phyloP scores from a whole-genome alignment of 2,888 invertebrate genomes.

The Yponomeuta plumbellus region DNA sequence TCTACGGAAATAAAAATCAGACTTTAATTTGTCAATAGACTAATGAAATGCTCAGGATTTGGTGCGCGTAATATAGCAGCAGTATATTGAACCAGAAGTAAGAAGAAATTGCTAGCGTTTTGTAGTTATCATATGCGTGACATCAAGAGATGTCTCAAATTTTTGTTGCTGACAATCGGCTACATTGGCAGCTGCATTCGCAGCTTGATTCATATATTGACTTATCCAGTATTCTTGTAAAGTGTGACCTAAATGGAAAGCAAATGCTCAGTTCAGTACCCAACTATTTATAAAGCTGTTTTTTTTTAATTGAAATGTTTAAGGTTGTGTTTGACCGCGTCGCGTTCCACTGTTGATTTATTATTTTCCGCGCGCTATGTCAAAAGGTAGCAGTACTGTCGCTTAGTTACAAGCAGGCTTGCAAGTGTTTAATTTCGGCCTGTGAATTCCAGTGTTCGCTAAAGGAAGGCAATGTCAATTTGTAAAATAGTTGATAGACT shows the following conservation, averaged over 20 bases:
- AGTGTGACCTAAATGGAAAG: background rate
- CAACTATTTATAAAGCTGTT: background rate
- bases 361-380: background rate
- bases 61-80: too few species aligned
- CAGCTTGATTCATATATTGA: background rate
- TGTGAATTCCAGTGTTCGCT: background rate
- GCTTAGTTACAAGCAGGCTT: background rate
- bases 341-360: background rate
- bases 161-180: background rate
- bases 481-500: background rate
- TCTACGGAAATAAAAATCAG: too few species aligned
- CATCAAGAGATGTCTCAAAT: background rate
- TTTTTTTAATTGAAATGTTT: background rate
- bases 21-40: too few species aligned
- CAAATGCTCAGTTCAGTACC: background rate
- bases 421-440: background rate
- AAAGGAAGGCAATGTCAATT: background rate
- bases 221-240: background rate
- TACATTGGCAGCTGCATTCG: background rate
- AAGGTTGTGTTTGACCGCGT: constrained; percentile 1
- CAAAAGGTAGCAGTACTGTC: background rate
- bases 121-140: too few species aligned
- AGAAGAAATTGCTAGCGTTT: too few species aligned
- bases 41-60: too few species aligned
- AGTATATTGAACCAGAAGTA: too few species aligned